Evolutionary conservation across 2,797 vertebrate genomes (phyloP).

Genomic region (Gymnodraco acuticeps): DNA sequence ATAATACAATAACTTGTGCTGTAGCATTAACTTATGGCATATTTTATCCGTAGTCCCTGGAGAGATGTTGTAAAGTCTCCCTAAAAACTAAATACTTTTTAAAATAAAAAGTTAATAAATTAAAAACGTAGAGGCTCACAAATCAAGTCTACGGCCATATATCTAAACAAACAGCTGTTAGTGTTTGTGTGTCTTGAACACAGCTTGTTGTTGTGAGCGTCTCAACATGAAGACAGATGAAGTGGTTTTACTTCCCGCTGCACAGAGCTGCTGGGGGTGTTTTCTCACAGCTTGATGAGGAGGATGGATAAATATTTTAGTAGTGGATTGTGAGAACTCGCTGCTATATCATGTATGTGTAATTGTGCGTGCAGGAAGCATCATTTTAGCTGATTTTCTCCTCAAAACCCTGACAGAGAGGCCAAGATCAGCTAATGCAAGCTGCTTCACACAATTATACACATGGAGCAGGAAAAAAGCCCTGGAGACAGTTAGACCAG

Average conservation of each 20-base stretch:
- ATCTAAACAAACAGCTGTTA: neutral
- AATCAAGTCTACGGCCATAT: too few relatives aligned
- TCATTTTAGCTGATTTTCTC: conserved; percentile 67
- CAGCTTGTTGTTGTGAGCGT: neutral
- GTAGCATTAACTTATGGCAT: too few relatives aligned
- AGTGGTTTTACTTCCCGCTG: conserved; percentile 20
- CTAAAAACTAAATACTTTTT: too few relatives aligned
- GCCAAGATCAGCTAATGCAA: conserved; percentile 40
- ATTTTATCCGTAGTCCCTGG: too few relatives aligned
- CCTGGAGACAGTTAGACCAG: conserved; percentile 20
- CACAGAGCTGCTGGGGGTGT: conserved; percentile 22
- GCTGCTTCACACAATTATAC: conserved; percentile 17
- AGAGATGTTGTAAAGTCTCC: too few relatives aligned
- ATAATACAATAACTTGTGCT: too few relatives aligned
- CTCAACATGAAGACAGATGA: conserved; percentile 8
- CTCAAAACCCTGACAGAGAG: conserved; percentile 34
- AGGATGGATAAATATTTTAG: conserved; percentile 77
- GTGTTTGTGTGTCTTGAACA: neutral
- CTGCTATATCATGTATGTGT: conserved; percentile 65
- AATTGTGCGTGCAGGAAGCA: conserved; percentile 70
- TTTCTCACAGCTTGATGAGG: conserved; percentile 63
- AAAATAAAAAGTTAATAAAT: too few relatives aligned
- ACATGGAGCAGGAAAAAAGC: neutral
- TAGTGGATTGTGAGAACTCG: conserved; percentile 61
- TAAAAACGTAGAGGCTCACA: too few relatives aligned